Base-by-base conservation (phyloP, 2,888 invertebrate species). In the Ditula angustiorana region DNA sequence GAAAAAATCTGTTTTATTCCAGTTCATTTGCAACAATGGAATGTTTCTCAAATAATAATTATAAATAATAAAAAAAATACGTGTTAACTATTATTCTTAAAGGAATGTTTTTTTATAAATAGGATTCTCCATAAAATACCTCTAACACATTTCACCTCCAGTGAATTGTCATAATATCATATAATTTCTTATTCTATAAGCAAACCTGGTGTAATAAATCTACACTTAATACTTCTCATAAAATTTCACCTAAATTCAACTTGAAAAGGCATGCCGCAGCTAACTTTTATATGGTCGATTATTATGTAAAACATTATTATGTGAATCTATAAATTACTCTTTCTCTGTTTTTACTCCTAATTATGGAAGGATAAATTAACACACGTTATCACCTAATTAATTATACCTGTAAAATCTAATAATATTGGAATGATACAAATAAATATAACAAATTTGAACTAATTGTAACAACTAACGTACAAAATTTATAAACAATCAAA, bases 371-470 rank as follows among this genome's bases (percentile, higher is more conserved):
- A n/a, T 53, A 53, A 55, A 47, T 35, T 35, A 55, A 63, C 57
- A 63, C 63, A 41, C 49, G 49, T 63, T 33, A 19, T 16, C 33
- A 41, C 33, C 49, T 49, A 26, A 49, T 26, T 8, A 13, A 49
- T 8, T 26, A 26, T 8, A n/a, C n/a, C n/a, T n/a, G 26, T 16
- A 24, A 16, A 33, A 26, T n/a, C 53, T 13, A 35, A 37, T 49
- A 50, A 23, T 53, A 56, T 41, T 52, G 57, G 63, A 53, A 59
- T 64, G 44, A 59, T 53, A 28, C 16, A 59, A 58, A 58, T 64
- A 64, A 64, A 64, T 53, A 59, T 53, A 64, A 59, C 44, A 57
- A 57, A 57, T 57, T 57, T 57, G 50, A 57, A 63, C 57, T 63
- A 64, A 59, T 28, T 28, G 46, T 64, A 64, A 64, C 46, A 64